phyloP scores from a whole-genome alignment of 2,797 vertebrate species.

The Sparus aurata region DNA sequence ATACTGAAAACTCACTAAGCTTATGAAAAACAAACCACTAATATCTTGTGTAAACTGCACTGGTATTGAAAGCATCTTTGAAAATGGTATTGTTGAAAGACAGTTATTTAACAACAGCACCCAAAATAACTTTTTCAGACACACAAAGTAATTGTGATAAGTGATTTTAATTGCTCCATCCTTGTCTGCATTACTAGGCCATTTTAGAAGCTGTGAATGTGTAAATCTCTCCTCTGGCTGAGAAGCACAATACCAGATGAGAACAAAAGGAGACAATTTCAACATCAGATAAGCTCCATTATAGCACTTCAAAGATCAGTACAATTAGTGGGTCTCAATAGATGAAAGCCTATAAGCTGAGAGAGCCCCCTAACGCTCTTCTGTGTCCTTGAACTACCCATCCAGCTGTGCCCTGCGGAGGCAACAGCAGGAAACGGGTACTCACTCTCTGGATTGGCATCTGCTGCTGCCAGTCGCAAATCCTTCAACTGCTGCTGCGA shows the following conservation, averaged over 20 bases:
- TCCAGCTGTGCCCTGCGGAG: slow-evolving; percentile 45
- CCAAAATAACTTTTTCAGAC: not conserved
- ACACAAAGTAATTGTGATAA: slow-evolving; percentile 21
- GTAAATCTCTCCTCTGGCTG: slow-evolving; percentile 60
- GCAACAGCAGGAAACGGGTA: slow-evolving; percentile 50
- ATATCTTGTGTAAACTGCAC: not conserved
- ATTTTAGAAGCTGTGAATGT: slow-evolving; percentile 70
- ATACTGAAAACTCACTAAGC: not conserved
- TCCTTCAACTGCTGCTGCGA: slow-evolving; percentile 94
- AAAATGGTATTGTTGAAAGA: not conserved
- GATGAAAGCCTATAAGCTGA: slow-evolving; percentile 63
- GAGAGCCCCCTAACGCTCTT: slow-evolving; percentile 22
- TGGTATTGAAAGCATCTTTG: not conserved
- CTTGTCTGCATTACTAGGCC: slow-evolving; percentile 16
- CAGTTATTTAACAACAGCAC: not conserved
- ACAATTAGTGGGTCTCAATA: slow-evolving; percentile 67
- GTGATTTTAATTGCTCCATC: slow-evolving; percentile 36
- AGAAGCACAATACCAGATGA: slow-evolving; percentile 28
- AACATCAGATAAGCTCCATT: slow-evolving; percentile 52
- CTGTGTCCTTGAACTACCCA: slow-evolving; percentile 51
- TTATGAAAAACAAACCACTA: not conserved
- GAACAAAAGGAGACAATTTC: slow-evolving; percentile 50
- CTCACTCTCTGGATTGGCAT: slow-evolving; percentile 97
- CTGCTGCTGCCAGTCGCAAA: slow-evolving; percentile 91
- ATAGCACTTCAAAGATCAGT: slow-evolving; percentile 65